Conservation (phyloP, 2,888 invertebrate species). For the Dioctria linearis region DNA sequence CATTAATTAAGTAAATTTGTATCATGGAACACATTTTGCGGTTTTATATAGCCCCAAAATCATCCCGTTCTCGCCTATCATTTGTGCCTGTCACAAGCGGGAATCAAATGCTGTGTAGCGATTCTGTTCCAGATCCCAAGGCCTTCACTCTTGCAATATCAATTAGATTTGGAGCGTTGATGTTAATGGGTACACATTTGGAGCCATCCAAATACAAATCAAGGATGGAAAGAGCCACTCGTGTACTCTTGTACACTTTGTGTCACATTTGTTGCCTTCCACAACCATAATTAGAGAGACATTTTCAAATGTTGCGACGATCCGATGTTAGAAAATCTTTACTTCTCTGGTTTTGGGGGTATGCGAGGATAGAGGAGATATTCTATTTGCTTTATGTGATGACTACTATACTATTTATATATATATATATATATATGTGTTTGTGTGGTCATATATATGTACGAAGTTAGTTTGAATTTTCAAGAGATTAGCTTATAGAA, state of each 20-base stretch:
- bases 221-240: neutral
- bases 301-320: slow-evolving; percentile 4
- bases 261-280: slow-evolving; percentile 5
- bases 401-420: neutral
- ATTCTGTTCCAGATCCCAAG: neutral
- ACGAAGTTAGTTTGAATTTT: slow-evolving; percentile 20
- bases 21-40: slow-evolving; percentile 5
- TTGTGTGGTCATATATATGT: too few relatives aligned
- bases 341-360: too few relatives aligned
- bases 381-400: neutral
- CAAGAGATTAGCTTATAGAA: slow-evolving; percentile 24
- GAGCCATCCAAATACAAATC: neutral
- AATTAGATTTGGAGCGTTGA: slow-evolving; percentile 16
- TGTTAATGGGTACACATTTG: neutral
- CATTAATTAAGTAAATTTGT: slow-evolving; percentile 46
- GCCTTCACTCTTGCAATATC: slow-evolving; percentile 6
- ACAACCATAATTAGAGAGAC: slow-evolving; percentile 3
- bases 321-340: too few relatives aligned
- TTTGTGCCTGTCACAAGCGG: neutral
- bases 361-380: neutral
- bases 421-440: too few relatives aligned
- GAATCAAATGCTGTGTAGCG: neutral
- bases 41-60: neutral
- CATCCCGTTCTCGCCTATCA: neutral
- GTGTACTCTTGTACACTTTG: neutral